phyloP scores from a whole-genome alignment of 2,888 invertebrate species.

The Thalpophila matura region DNA sequence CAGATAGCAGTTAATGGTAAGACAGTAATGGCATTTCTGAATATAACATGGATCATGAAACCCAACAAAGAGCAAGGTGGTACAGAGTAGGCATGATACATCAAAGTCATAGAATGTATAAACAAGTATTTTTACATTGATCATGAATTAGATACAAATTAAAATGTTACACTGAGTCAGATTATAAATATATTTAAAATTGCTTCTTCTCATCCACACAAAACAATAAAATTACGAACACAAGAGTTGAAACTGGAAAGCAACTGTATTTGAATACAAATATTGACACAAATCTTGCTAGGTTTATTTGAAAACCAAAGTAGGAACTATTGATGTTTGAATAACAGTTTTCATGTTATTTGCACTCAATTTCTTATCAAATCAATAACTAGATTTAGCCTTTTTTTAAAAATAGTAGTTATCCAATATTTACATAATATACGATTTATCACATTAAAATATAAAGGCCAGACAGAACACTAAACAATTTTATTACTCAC shows the following conservation, averaged over 20 bases:
- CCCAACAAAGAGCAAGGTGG: too few relatives aligned
- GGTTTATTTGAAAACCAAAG: constrained; percentile 57
- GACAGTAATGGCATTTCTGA: not conserved
- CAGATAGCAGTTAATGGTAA: constrained; percentile 1
- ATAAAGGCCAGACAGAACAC: not conserved
- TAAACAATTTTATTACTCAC: constrained; percentile 1
- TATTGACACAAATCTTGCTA: constrained; percentile 54
- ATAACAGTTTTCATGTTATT: constrained; percentile 22
- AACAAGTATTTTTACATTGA: too few relatives aligned
- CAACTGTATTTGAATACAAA: constrained; percentile 42
- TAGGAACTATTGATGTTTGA: constrained; percentile 27
- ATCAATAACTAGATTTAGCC: not conserved
- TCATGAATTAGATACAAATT: too few relatives aligned
- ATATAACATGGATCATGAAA: constrained; percentile 9
- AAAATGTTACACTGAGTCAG: too few relatives aligned
- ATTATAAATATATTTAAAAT: too few relatives aligned
- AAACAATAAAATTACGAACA: constrained; percentile 16
- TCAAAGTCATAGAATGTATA: too few relatives aligned
- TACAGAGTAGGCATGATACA: too few relatives aligned
- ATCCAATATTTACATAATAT: not conserved
- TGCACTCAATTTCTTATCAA: constrained; percentile 8
- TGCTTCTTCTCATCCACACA: not conserved
- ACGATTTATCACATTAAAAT: not conserved
- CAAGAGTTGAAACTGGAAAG: constrained; percentile 31
- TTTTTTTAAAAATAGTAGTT: not conserved